Percentiles rank a stretch among this genome's conserved stretches.
Evolutionary conservation across 2,888 invertebrate species (phyloP).

Genomic region (Eurytoma californica): DNA sequence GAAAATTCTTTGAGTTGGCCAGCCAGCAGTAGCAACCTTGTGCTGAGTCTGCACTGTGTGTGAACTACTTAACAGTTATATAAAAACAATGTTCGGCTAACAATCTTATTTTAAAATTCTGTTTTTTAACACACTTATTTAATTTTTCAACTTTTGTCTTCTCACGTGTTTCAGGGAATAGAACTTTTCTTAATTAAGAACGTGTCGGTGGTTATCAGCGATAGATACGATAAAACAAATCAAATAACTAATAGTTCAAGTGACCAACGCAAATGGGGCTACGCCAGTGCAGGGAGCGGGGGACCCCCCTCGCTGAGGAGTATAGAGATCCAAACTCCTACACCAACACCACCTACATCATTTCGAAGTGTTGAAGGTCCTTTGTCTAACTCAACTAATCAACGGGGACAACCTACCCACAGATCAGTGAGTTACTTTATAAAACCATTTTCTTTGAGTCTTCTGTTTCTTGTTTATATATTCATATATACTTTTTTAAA

Average conservation of each 20-base stretch:
- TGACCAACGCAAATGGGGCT: constrained; percentile 70
- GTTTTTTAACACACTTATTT: too few relatives aligned
- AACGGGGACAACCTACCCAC: constrained; percentile 72
- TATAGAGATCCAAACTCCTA: constrained; percentile 70
- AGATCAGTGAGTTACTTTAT: constrained; percentile 68
- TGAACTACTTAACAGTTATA: constrained; percentile 23
- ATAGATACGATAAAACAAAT: constrained; percentile 69
- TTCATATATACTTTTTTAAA: too few relatives aligned
- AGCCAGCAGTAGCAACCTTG: not conserved
- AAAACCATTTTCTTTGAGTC: not conserved
- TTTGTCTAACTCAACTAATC: constrained; percentile 71
- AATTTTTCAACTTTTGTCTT: not conserved
- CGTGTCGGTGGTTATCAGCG: constrained; percentile 79
- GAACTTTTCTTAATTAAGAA: constrained; percentile 80
- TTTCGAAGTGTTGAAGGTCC: constrained; percentile 71
- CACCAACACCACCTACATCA: constrained; percentile 70
- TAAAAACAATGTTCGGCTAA: not conserved
- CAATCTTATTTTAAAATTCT: too few relatives aligned
- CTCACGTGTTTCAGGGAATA: constrained; percentile 76
- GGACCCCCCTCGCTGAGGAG: constrained; percentile 73
- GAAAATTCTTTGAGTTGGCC: constrained; percentile 11
- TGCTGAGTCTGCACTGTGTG: constrained; percentile 33
- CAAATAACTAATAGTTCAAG: constrained; percentile 61
- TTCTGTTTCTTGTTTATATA: not conserved
- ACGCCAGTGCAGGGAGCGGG: constrained; percentile 73